phyloP scores from a whole-genome alignment of 2,888 invertebrate species.

The Acanthosepion pharaonis region DNA sequence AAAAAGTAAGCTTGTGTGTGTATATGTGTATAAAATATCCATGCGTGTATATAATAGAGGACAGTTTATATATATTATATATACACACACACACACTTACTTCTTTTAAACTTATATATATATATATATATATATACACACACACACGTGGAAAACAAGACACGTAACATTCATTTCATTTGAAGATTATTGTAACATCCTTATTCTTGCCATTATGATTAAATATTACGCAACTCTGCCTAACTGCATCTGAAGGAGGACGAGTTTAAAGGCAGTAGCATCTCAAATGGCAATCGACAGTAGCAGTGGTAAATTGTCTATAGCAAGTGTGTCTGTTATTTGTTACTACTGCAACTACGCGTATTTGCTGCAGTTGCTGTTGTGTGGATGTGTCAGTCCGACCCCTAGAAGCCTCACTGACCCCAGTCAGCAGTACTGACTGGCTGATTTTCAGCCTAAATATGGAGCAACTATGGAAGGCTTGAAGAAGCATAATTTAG shows the following conservation, averaged over 20 bases:
- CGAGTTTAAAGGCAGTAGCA: neutral
- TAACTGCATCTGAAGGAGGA: neutral
- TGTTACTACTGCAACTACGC: neutral
- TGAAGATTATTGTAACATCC: neutral
- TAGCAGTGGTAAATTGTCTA: neutral
- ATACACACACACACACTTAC: no score
- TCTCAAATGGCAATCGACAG: neutral
- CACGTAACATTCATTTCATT: no score
- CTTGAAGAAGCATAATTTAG: neutral
- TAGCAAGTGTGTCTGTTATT: neutral
- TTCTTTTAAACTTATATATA: no score
- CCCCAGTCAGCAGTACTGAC: neutral
- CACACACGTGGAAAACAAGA: no score
- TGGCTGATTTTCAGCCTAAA: neutral
- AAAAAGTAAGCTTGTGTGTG: no score
- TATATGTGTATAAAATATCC: no score
- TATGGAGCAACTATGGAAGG: neutral
- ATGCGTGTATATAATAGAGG: no score
- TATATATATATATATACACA: no score
- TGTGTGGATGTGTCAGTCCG: neutral
- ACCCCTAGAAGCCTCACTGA: neutral
- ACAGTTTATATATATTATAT: no score
- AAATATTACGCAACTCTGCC: neutral
- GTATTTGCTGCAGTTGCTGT: neutral
- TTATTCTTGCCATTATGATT: neutral